Percentiles rank a stretch among this genome's conserved stretches.
Conservation (phyloP, 2,888 invertebrate species). For the Drosophila villosipedis region DNA sequence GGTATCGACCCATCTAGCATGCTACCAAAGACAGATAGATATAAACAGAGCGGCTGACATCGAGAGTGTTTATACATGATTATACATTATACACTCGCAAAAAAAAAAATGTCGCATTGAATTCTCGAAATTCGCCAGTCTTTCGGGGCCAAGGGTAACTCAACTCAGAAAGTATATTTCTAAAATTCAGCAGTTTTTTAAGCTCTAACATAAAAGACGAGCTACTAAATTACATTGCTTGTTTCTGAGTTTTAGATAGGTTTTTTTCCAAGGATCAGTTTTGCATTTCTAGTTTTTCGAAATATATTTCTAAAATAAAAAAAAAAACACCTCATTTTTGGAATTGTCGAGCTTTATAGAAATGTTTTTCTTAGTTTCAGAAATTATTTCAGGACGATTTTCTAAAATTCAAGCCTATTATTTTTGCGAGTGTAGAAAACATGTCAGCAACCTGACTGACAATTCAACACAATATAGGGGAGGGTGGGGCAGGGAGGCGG, state of each 20-base stretch:
- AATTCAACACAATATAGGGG: not conserved
- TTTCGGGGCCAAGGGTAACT: not conserved
- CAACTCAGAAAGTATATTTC: not conserved
- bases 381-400: not conserved
- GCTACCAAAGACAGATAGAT: constrained; percentile 82
- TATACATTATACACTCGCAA: not conserved
- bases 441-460: not conserved
- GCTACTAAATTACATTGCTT: not conserved
- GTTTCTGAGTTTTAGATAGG: not conserved
- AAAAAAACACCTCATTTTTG: not conserved
- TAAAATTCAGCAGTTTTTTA: not conserved
- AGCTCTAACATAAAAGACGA: not conserved
- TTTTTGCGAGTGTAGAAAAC: not conserved
- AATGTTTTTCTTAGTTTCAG: not conserved
- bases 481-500: not conserved
- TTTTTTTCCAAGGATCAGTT: not conserved
- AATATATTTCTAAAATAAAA: not conserved
- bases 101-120: not conserved
- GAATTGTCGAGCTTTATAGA: not conserved
- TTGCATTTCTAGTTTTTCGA: not conserved
- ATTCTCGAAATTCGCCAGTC: not conserved
- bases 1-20: constrained; percentile 89
- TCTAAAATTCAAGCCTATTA: not conserved
- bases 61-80: not conserved
- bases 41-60: not conserved